Evolutionary conservation across 1,140 invertebrate genomes (phyloP).

Genomic region (Drosophila asahinai): DNA sequence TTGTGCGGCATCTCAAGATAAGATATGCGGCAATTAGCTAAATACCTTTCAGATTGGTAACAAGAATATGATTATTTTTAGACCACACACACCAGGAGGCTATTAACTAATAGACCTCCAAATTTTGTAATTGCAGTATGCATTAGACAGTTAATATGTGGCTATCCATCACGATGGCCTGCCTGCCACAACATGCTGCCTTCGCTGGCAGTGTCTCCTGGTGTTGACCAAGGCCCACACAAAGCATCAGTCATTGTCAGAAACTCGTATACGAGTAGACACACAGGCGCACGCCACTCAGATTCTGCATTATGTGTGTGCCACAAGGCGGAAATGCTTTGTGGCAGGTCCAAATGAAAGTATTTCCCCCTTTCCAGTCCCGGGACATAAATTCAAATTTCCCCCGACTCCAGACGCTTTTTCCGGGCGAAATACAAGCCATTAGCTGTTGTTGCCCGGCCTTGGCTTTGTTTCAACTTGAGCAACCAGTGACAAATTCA

Average conservation of each 20-base stretch:
- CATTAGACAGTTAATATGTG: slow-evolving; percentile 50
- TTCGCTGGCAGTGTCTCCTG: slow-evolving; percentile 20
- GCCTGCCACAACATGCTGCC: slow-evolving; percentile 12
- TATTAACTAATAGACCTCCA: slow-evolving; percentile 46
- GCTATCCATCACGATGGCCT: slow-evolving; percentile 46
- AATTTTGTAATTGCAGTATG: slow-evolving; percentile 50
- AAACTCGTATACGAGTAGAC: slow-evolving; percentile 1
- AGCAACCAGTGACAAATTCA: slow-evolving; percentile 75
- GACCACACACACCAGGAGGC: slow-evolving; percentile 5
- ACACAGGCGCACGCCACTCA: slow-evolving; percentile 10
- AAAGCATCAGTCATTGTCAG: slow-evolving; percentile 58
- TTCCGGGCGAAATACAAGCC: slow-evolving; percentile 27
- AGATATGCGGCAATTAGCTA: slow-evolving; percentile 34
- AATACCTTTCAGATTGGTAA: not conserved
- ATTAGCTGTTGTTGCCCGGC: slow-evolving; percentile 54
- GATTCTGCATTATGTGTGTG: slow-evolving; percentile 51
- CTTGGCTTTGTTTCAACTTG: slow-evolving; percentile 74
- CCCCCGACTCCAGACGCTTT: slow-evolving; percentile 6
- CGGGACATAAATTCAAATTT: slow-evolving; percentile 57
- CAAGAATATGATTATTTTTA: slow-evolving; percentile 1
- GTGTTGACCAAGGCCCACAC: slow-evolving; percentile 32
- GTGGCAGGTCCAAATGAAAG: slow-evolving; percentile 58
- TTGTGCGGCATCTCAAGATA: slow-evolving; percentile 12
- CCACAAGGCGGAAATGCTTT: slow-evolving; percentile 63
- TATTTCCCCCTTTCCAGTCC: slow-evolving; percentile 23